phyloP scores from a whole-genome alignment of 2,888 invertebrate genomes.

The Polymixis lichenea region DNA sequence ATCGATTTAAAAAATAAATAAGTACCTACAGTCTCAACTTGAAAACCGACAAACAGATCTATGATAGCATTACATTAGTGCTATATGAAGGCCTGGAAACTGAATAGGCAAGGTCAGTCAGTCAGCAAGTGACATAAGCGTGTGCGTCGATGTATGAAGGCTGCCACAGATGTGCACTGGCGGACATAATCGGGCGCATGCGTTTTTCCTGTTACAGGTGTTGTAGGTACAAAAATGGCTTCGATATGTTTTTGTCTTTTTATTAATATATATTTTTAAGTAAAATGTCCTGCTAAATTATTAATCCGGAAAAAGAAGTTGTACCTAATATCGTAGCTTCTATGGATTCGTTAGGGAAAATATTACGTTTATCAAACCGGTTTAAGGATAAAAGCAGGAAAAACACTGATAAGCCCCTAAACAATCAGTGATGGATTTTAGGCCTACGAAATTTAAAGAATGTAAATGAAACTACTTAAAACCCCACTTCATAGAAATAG shows the following conservation, averaged over 20 bases:
- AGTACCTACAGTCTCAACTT: background rate
- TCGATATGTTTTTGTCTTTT: background rate
- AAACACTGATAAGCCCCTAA: background rate
- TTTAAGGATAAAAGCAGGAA: background rate
- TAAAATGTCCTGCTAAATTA: background rate
- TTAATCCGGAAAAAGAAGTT: background rate
- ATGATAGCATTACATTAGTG: conserved; percentile 33
- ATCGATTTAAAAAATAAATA: background rate
- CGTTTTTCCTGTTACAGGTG: conserved; percentile 27
- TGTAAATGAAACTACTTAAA: background rate
- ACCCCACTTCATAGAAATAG: background rate
- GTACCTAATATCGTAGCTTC: background rate
- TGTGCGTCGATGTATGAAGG: conserved; percentile 59
- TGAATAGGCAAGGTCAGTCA: conserved; percentile 58
- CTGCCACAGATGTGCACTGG: conserved; percentile 58
- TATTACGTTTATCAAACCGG: background rate
- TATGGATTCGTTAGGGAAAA: background rate
- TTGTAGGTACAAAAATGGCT: conserved; percentile 15
- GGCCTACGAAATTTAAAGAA: background rate
- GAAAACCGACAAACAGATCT: conserved; percentile 16
- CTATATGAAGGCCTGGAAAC: conserved; percentile 24
- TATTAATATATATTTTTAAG: background rate
- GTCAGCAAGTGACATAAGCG: conserved; percentile 34
- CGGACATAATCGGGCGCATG: conserved; percentile 48
- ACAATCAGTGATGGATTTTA: background rate